phyloP scores from a whole-genome alignment of 2,888 invertebrate species.

The Cerceris rybyensis region DNA sequence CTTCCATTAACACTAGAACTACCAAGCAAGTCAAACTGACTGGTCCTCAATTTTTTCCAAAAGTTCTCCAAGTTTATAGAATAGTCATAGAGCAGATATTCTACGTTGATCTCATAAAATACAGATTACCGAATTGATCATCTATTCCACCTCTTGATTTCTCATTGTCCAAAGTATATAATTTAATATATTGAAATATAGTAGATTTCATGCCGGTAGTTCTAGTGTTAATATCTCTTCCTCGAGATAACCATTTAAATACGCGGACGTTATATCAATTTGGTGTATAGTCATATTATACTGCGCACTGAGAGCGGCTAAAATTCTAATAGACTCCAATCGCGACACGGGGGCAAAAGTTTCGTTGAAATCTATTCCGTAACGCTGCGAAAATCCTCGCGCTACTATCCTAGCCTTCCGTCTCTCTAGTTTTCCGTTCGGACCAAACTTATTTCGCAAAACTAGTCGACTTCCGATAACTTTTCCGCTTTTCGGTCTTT shows the following conservation, averaged over 20 bases:
- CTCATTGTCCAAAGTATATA: too few relatives aligned
- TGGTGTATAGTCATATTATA: background rate
- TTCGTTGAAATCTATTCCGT: background rate
- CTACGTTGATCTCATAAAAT: too few relatives aligned
- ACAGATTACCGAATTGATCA: too few relatives aligned
- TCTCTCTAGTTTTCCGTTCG: conserved; percentile 37
- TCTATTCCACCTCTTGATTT: too few relatives aligned
- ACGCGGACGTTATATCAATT: conserved; percentile 1
- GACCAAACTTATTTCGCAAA: conserved; percentile 39
- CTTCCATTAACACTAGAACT: too few relatives aligned
- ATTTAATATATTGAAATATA: too few relatives aligned
- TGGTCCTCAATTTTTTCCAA: too few relatives aligned
- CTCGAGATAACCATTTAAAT: background rate
- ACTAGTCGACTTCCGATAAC: conserved; percentile 43
- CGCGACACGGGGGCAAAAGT: too few relatives aligned
- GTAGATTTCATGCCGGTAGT: too few relatives aligned
- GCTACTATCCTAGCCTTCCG: conserved; percentile 17
- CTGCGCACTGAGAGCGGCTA: background rate
- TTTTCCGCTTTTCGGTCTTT: conserved; percentile 23
- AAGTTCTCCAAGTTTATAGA: too few relatives aligned
- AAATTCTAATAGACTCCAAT: background rate
- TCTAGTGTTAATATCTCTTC: background rate
- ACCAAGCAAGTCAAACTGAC: too few relatives aligned
- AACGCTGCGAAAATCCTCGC: background rate
- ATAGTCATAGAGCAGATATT: too few relatives aligned